Evolutionary conservation across 2,113 vertebrate genomes (phyloP).

Genomic region (Sula dactylatra): DNA sequence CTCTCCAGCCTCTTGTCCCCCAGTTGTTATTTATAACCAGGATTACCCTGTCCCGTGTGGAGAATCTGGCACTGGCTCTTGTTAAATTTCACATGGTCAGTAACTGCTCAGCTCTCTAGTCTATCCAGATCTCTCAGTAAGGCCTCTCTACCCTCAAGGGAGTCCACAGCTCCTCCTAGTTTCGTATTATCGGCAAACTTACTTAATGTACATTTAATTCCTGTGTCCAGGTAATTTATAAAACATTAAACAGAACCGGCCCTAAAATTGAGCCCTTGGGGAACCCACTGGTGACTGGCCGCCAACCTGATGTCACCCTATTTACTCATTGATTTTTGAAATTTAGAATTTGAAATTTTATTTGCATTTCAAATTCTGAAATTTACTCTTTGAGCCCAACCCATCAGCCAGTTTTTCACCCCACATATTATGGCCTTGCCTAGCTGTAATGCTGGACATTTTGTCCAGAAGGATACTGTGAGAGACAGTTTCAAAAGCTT

Average conservation of each 20-base stretch:
- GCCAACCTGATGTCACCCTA: background rate
- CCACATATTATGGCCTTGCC: background rate
- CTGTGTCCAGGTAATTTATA: background rate
- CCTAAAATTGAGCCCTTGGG: background rate
- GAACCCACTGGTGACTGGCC: background rate
- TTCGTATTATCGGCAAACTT: background rate
- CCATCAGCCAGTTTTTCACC: no score
- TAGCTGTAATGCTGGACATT: background rate
- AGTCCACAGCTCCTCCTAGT: background rate
- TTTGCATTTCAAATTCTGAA: no score
- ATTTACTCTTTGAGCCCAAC: background rate
- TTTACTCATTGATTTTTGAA: background rate
- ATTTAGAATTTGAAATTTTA: no score
- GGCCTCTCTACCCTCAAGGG: background rate
- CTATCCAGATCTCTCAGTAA: background rate
- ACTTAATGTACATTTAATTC: background rate
- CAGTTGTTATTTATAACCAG: fast-evolving
- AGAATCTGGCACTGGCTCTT: background rate
- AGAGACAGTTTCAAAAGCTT: background rate
- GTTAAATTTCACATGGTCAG: background rate
- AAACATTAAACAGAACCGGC: background rate
- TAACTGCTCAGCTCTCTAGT: background rate
- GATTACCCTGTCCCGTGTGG: no score
- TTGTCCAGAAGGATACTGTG: background rate
- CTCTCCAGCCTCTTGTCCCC: background rate